A percentile compares a stretch with the other conserved stretches of the same genome.
phyloP scores from a whole-genome alignment of 2,888 invertebrate species.

The Ferrisia virgata region DNA sequence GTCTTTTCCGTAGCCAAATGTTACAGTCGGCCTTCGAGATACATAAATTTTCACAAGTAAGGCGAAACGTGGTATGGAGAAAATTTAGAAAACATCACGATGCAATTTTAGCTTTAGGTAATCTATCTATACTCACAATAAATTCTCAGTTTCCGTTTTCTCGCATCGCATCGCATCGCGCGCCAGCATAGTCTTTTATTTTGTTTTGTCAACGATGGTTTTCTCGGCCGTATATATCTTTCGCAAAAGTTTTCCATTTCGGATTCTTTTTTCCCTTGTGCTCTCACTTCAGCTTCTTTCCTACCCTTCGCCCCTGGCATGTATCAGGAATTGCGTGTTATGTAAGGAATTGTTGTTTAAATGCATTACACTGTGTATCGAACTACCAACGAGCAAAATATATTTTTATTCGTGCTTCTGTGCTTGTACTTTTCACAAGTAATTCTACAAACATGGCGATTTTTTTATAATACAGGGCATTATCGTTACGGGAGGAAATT shows the following conservation, averaged over 20 bases:
- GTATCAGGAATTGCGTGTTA: not conserved
- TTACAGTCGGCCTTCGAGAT: not conserved
- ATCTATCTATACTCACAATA: slow-evolving; percentile 12
- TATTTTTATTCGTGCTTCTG: not conserved
- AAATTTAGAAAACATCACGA: slow-evolving; percentile 27
- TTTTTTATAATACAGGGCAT: not conserved
- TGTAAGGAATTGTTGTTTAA: not conserved
- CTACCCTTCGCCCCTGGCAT: not conserved
- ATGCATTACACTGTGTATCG: not conserved
- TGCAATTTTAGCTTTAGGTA: slow-evolving; percentile 21
- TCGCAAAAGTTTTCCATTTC: not conserved
- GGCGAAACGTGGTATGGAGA: not conserved
- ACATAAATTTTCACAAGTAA: not conserved
- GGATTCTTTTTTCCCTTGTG: not conserved
- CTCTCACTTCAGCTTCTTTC: too few species aligned
- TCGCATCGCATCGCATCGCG: not conserved
- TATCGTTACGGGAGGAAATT: not conserved
- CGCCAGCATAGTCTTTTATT: slow-evolving; percentile 18
- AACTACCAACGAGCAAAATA: not conserved
- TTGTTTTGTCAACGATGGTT: slow-evolving; percentile 23
- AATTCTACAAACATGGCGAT: not conserved
- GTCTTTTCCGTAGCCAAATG: not conserved
- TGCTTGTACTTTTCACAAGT: not conserved
- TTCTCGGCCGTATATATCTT: slow-evolving; percentile 26
- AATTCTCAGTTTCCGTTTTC: slow-evolving; percentile 20